These are phyloP conservation scores for Pollicipes pollicipes DNA, from an alignment of 1,140 invertebrate species.

Conservation along the genomic window DNA sequence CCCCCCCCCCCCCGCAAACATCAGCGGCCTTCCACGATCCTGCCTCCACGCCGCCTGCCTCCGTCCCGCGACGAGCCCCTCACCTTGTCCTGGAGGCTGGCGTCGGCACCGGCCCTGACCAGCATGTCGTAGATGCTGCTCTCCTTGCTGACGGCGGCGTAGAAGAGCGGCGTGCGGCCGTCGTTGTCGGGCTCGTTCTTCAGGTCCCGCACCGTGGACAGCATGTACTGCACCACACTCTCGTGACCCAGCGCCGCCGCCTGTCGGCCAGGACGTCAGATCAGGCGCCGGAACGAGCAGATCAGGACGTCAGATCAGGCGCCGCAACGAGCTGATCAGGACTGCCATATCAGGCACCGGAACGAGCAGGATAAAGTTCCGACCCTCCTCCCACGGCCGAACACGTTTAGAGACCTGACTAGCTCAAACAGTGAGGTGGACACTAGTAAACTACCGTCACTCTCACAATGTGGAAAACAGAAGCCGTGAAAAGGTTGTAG, in stretches of 20 bases:
- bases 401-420: no score
- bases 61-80: no score
- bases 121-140: slow-evolving; percentile 55
- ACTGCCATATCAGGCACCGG: no score
- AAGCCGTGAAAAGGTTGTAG: no score
- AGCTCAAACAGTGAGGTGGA: no score
- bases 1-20: no score
- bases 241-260: slow-evolving; percentile 57
- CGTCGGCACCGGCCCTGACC: slow-evolving; percentile 52
- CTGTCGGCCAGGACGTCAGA: slow-evolving; percentile 34
- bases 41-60: no score
- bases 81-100: slow-evolving; percentile 62
- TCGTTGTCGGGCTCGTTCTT: slow-evolving; percentile 51
- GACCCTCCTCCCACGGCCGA: no score
- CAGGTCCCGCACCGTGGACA: slow-evolving; percentile 44
- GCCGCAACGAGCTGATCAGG: not conserved
- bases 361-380: no score
- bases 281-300: slow-evolving; percentile 23
- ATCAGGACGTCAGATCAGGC: slow-evolving; percentile 30
- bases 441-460: no score
- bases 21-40: no score
- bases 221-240: slow-evolving; percentile 50
- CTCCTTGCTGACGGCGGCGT: slow-evolving; percentile 57
- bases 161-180: slow-evolving; percentile 74
- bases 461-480: no score